Evolutionary conservation across 2,888 invertebrate species (phyloP).

Genomic region (Melinopterus prodromus): DNA sequence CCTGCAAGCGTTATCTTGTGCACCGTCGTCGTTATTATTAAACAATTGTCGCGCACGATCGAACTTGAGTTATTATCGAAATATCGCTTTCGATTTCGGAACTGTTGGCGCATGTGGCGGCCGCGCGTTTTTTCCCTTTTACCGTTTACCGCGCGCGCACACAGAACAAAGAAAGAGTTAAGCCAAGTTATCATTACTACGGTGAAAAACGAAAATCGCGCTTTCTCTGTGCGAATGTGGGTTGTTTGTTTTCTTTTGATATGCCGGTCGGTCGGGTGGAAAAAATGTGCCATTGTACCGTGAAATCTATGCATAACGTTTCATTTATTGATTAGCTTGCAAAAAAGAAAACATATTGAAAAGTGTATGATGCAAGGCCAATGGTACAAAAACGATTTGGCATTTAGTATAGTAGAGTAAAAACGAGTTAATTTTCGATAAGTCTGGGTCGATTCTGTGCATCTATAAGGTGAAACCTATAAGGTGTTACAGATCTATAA

Average conservation of each 20-base stretch:
- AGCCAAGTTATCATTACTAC: neutral
- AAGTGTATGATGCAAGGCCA: neutral
- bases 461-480: too few species aligned
- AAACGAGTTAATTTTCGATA: too few species aligned
- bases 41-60: constrained; percentile 32
- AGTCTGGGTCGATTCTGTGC: too few species aligned
- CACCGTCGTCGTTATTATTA: constrained; percentile 20
- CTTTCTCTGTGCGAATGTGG: neutral
- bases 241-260: neutral
- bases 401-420: too few species aligned
- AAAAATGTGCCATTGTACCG: neutral
- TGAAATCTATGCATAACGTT: neutral
- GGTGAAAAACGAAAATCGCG: neutral
- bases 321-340: neutral
- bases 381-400: too few species aligned
- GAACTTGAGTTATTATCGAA: constrained; percentile 26
- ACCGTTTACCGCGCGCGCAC: neutral
- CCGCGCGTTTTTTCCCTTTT: neutral
- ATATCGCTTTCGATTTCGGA: constrained; percentile 26
- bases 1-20: neutral
- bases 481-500: too few species aligned
- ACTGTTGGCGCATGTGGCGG: constrained; percentile 7
- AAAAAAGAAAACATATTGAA: neutral
- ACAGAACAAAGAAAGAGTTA: neutral
- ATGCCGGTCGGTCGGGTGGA: neutral